Percentiles rank a stretch among this genome's conserved stretches.
phyloP scores from a whole-genome alignment of 2,888 invertebrate species.

The Torymus aiolomorphi region DNA sequence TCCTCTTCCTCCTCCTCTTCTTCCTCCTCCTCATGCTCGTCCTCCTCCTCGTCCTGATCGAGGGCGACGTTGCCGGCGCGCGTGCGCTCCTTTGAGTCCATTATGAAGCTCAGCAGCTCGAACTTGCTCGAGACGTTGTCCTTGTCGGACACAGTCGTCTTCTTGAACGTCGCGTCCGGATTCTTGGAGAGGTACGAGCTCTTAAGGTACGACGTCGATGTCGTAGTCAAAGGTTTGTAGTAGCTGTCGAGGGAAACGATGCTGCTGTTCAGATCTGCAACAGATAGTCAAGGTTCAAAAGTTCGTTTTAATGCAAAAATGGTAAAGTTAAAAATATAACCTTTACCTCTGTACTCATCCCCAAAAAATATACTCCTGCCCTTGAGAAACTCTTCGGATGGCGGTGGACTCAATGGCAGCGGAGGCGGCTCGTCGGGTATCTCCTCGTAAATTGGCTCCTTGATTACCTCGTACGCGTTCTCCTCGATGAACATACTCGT shows the following conservation, averaged over 20 bases:
- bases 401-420: slow-evolving; percentile 86
- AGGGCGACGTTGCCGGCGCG: slow-evolving; percentile 75
- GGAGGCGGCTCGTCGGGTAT: slow-evolving; percentile 80
- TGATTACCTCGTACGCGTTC: slow-evolving; percentile 75
- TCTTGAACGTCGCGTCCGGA: slow-evolving; percentile 69
- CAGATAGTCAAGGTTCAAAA: not conserved
- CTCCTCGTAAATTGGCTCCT: slow-evolving; percentile 76
- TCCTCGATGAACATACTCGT: slow-evolving; percentile 72
- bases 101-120: slow-evolving; percentile 91
- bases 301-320: no score
- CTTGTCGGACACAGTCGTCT: slow-evolving; percentile 78
- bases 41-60: slow-evolving; percentile 64
- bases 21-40: slow-evolving; percentile 66
- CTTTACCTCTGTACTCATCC: slow-evolving; percentile 63
- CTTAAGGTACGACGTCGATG: slow-evolving; percentile 37
- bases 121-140: slow-evolving; percentile 82
- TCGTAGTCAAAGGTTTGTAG: slow-evolving; percentile 48
- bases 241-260: slow-evolving; percentile 60
- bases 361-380: slow-evolving; percentile 80
- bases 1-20: slow-evolving; percentile 77
- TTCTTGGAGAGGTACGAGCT: slow-evolving; percentile 65
- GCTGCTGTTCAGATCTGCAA: slow-evolving; percentile 40
- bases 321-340: no score
- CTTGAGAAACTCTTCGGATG: slow-evolving; percentile 81
- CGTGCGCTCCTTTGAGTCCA: slow-evolving; percentile 81